Evolutionary conservation across 2,797 vertebrate genomes (phyloP).

Genomic region (Steatocranus sp.): DNA sequence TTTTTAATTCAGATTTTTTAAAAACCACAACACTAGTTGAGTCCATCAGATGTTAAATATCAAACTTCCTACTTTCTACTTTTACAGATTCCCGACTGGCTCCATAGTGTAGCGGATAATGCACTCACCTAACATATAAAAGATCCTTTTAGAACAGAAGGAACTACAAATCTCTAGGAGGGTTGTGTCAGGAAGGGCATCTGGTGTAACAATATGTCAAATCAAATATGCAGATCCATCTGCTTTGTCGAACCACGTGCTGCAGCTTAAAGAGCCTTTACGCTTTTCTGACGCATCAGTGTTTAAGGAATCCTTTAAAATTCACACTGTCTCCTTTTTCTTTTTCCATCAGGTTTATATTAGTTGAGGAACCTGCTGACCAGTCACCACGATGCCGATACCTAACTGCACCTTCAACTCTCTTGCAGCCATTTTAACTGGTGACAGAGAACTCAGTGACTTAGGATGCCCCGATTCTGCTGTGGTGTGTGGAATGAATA

Average conservation of each 20-base stretch:
- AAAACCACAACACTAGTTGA: background rate
- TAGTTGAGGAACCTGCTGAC: background rate
- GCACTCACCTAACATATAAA: background rate
- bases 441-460: background rate
- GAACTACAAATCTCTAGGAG: background rate
- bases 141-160: background rate
- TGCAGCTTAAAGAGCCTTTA: background rate
- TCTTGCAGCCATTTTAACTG: background rate
- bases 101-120: background rate
- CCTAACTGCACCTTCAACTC: constrained; percentile 47
- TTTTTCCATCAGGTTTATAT: background rate
- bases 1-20: background rate
- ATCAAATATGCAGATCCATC: background rate
- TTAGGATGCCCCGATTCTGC: constrained; percentile 38
- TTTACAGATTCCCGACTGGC: background rate
- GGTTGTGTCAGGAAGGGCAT: background rate
- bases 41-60: background rate
- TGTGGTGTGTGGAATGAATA: constrained; percentile 47
- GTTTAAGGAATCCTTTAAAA: background rate
- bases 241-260: background rate
- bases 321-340: background rate
- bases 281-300: background rate
- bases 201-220: background rate
- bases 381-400: constrained; percentile 1
- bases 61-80: background rate